These are phyloP conservation scores for Chelonus formosanus DNA, from an alignment of 2,888 invertebrate species.

Conservation along the genomic window DNA sequence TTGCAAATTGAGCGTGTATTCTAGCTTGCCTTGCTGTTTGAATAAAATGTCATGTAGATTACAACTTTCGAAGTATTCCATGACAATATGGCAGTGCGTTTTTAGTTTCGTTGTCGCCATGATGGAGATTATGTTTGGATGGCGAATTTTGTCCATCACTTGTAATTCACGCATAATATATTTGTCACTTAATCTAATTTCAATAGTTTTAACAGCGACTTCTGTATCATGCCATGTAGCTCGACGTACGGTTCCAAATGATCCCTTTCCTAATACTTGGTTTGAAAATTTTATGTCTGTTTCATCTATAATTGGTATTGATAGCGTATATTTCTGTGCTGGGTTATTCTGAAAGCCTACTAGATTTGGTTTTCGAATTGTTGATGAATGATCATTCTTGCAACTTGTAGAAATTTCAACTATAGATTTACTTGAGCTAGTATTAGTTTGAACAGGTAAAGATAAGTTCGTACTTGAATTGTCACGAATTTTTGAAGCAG, in stretches of 20 bases:
- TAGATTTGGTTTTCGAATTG: too few relatives aligned
- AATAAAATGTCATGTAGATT: neutral
- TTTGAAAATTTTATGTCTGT: neutral
- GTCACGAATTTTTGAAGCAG: too few relatives aligned
- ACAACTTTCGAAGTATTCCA: conserved; percentile 1
- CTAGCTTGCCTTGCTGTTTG: neutral
- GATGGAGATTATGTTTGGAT: neutral
- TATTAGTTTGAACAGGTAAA: too few relatives aligned
- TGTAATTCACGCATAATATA: neutral
- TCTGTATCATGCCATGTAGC: neutral
- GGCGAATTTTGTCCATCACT: conserved; percentile 1
- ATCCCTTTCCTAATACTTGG: neutral
- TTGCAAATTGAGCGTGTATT: too few relatives aligned
- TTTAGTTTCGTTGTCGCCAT: neutral
- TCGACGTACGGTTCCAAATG: neutral
- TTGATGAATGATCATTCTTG: too few relatives aligned
- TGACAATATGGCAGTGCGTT: neutral
- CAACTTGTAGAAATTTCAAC: too few relatives aligned
- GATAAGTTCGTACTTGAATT: too few relatives aligned
- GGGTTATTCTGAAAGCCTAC: too few relatives aligned
- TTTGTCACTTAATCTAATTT: neutral
- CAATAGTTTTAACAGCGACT: neutral
- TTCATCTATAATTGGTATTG: neutral
- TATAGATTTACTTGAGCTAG: too few relatives aligned
- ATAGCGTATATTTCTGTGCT: too few relatives aligned